Percentiles rank a stretch among this genome's conserved stretches.
Evolutionary conservation across 92 coral and sea anemone genomes (phyloP).

Genomic region (Phymanthus crucifer): DNA sequence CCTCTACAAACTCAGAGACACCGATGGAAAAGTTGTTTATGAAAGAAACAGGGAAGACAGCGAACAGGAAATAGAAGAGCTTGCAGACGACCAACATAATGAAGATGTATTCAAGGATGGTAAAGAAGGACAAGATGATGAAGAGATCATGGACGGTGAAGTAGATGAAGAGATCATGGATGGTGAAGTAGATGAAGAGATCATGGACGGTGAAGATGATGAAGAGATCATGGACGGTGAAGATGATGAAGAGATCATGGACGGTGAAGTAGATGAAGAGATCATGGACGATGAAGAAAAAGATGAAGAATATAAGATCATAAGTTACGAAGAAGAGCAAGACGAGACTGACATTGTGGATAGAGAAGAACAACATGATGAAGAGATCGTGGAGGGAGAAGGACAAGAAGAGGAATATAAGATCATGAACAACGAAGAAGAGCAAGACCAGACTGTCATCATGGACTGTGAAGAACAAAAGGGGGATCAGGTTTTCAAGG

Average conservation of each 20-base stretch:
- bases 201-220: neutral
- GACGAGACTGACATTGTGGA: neutral
- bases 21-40: constrained; percentile 32
- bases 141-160: neutral
- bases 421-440: neutral
- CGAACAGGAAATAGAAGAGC: neutral
- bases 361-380: neutral
- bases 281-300: neutral
- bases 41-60: constrained; percentile 18
- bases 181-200: neutral
- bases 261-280: neutral
- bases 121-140: neutral
- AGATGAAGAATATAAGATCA: neutral
- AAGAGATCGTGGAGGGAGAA: neutral
- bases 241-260: no score
- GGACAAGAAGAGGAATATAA: neutral
- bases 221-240: no score
- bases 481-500: neutral
- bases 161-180: neutral
- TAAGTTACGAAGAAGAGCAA: neutral
- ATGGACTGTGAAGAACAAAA: neutral
- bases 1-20: constrained; percentile 21
- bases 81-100: neutral
- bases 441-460: neutral
- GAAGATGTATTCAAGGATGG: neutral